Conservation (phyloP, 2,113 vertebrate species). For the Ptychochromis oligacanthus region DNA sequence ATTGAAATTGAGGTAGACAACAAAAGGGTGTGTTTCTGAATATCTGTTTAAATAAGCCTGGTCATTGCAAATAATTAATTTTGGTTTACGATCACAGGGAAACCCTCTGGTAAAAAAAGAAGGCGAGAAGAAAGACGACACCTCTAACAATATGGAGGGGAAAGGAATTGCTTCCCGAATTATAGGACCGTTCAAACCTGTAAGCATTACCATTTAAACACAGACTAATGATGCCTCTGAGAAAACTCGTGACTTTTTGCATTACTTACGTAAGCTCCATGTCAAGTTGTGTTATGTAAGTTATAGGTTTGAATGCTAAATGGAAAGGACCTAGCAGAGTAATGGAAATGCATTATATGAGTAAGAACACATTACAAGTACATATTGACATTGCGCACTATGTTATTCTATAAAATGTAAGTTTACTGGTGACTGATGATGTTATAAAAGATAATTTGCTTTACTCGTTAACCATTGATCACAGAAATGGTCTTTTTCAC, state of each 20-base stretch:
- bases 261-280: not conserved
- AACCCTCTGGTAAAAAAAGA: conserved; percentile 89
- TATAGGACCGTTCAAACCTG: conserved; percentile 93
- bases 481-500: not conserved
- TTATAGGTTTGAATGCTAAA: not conserved
- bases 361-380: not conserved
- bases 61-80: not conserved
- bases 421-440: not conserved
- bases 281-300: not conserved
- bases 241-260: conserved; percentile 9
- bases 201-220: conserved; percentile 67
- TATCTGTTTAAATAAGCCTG: not conserved
- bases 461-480: not conserved
- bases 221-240: not conserved
- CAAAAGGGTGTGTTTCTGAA: not conserved
- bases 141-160: conserved; percentile 81
- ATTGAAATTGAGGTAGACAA: not conserved
- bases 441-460: not conserved
- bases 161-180: conserved; percentile 95
- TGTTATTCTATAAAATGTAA: not conserved
- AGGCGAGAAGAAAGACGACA: conserved; percentile 84
- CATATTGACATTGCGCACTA: not conserved
- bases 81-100: conserved; percentile 79
- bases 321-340: too few relatives aligned
- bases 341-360: too few relatives aligned